Percentiles rank a stretch among this genome's conserved stretches.
phyloP scores from a whole-genome alignment of 2,888 invertebrate genomes.

The Pinctada fucata region DNA sequence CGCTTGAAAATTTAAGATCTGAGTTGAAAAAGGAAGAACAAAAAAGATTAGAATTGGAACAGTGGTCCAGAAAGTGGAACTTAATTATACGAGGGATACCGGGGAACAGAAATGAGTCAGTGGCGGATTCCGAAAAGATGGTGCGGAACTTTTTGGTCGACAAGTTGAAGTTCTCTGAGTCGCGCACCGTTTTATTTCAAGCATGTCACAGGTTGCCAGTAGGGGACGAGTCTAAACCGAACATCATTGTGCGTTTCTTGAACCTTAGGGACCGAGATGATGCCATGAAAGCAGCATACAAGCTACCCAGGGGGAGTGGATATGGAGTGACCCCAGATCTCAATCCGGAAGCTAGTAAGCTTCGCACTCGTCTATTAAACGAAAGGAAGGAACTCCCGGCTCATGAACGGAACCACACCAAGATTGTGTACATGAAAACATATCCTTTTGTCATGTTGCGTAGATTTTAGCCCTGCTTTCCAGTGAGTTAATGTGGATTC shows the following conservation, averaged over 20 bases:
- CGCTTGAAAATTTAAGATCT: slow-evolving; percentile 22
- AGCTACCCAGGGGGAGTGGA: slow-evolving; percentile 9
- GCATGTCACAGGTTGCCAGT: slow-evolving; percentile 20
- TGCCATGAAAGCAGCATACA: background rate
- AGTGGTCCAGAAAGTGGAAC: slow-evolving; percentile 26
- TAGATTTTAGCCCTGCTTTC: too few species aligned
- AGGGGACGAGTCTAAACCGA: slow-evolving; percentile 3
- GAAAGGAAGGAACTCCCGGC: background rate
- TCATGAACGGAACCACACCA: background rate
- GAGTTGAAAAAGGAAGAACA: background rate
- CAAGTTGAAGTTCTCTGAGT: background rate
- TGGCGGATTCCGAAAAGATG: slow-evolving; percentile 4
- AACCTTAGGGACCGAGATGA: slow-evolving; percentile 21
- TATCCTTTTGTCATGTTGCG: slow-evolving; percentile 10
- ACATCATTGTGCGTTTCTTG: slow-evolving; percentile 11
- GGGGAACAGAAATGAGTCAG: background rate
- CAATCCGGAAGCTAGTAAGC: background rate
- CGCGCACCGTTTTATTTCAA: slow-evolving; percentile 7
- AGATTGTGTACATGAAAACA: slow-evolving; percentile 8
- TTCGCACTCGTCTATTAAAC: background rate
- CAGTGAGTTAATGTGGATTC: too few species aligned
- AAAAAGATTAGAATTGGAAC: slow-evolving; percentile 10
- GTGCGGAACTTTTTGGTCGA: background rate
- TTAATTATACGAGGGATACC: slow-evolving; percentile 2
- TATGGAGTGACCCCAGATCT: slow-evolving; percentile 15